Evolutionary conservation across 2,888 invertebrate genomes (phyloP).

Genomic region (Epirrita christyi): DNA sequence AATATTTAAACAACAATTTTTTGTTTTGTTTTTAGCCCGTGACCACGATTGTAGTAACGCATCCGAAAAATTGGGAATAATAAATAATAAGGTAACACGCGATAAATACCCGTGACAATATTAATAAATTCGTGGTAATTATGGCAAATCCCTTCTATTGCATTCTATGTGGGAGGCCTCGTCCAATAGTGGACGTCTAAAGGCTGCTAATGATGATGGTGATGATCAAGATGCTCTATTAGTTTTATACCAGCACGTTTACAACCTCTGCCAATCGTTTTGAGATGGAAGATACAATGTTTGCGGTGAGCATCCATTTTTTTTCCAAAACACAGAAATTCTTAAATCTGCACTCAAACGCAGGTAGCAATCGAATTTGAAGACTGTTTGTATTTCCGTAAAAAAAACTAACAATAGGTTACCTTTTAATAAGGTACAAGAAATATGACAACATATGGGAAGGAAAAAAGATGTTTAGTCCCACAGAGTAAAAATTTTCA

Average conservation of each 20-base stretch:
- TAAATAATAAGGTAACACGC: too few relatives aligned
- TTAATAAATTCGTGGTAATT: too few relatives aligned
- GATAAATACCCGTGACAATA: too few relatives aligned
- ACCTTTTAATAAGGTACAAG: constrained; percentile 77
- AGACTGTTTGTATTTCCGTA: constrained; percentile 81
- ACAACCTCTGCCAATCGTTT: constrained; percentile 50
- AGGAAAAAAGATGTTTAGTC: constrained; percentile 37
- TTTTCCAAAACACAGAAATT: constrained; percentile 73
- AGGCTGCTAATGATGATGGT: too few relatives aligned
- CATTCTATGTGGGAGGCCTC: too few relatives aligned
- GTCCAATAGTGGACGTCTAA: too few relatives aligned
- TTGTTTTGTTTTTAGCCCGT: too few relatives aligned
- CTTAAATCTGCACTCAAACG: constrained; percentile 77
- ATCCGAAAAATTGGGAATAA: too few relatives aligned
- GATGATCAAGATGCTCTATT: too few relatives aligned
- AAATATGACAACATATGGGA: constrained; percentile 80
- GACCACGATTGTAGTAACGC: too few relatives aligned
- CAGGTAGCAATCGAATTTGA: constrained; percentile 80
- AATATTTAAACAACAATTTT: too few relatives aligned
- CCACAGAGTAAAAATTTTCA: background rate
- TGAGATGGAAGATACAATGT: constrained; percentile 78
- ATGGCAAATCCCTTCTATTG: too few relatives aligned
- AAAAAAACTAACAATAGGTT: constrained; percentile 72
- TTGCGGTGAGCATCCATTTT: constrained; percentile 77
- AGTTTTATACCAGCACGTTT: constrained; percentile 42